phyloP scores from a whole-genome alignment of 2,113 vertebrate species.

The Bothrops jararaca region DNA sequence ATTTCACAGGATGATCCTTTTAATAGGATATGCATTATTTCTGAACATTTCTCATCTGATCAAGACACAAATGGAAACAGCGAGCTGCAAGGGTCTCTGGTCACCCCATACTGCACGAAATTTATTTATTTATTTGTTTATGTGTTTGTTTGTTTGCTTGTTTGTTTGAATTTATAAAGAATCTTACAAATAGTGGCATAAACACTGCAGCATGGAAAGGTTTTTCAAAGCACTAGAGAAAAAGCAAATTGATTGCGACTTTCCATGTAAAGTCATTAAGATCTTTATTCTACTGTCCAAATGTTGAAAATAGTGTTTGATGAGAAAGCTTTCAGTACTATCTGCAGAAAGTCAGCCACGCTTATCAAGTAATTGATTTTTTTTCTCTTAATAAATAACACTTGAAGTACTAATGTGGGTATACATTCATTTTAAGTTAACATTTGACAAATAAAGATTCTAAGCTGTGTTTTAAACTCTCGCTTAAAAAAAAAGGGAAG shows the following conservation, averaged over 20 bases:
- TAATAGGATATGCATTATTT: constrained; percentile 7
- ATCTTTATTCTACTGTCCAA: background rate
- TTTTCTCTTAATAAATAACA: background rate
- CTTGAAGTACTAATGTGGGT: background rate
- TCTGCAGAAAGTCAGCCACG: background rate
- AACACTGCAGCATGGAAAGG: background rate
- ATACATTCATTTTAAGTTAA: background rate
- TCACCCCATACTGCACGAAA: background rate
- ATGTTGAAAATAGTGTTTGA: background rate
- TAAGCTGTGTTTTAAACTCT: background rate
- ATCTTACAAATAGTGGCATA: background rate
- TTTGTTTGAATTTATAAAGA: background rate
- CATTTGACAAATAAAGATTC: background rate
- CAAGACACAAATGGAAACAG: background rate
- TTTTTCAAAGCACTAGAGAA: background rate
- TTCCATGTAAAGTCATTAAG: background rate
- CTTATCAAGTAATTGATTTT: background rate
- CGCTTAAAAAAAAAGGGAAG: background rate
- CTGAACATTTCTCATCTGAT: background rate
- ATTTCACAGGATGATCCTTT: constrained; percentile 10
- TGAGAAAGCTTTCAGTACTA: background rate
- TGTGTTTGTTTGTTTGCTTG: background rate
- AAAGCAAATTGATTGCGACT: background rate
- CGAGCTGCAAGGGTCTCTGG: background rate
- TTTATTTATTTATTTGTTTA: background rate